Conservation (phyloP, 1,140 invertebrate species). For the Wasmannia auropunctata region DNA sequence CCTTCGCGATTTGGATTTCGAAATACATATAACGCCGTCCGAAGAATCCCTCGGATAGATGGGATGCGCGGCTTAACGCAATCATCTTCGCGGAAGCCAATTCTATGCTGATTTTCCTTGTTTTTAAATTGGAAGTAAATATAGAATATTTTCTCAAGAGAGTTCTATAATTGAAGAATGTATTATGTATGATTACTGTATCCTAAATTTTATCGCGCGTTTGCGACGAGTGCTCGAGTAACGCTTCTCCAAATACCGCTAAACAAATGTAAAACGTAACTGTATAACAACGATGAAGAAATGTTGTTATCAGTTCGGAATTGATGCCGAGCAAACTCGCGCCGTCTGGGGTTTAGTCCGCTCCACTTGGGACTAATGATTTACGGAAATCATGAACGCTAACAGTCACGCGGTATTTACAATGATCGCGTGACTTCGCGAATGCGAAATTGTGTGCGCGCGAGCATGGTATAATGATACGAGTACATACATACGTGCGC, state of each 20-base stretch:
- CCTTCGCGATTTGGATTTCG: slow-evolving; percentile 45
- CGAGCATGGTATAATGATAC: too few species aligned
- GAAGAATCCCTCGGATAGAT: neutral
- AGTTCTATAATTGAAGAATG: neutral
- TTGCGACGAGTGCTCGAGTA: neutral
- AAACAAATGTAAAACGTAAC: neutral
- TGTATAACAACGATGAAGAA: neutral
- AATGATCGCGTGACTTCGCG: slow-evolving; percentile 30
- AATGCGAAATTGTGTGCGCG: neutral
- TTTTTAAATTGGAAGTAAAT: neutral
- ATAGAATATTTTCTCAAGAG: neutral
- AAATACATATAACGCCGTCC: neutral
- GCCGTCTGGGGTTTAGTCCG: neutral
- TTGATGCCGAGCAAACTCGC: neutral
- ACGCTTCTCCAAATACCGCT: neutral
- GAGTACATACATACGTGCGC: too few species aligned
- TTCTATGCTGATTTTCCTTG: too few species aligned
- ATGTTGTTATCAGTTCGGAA: neutral
- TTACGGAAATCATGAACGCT: slow-evolving; percentile 33
- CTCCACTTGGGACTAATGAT: slow-evolving; percentile 20
- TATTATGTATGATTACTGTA: too few species aligned
- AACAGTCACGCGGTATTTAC: neutral
- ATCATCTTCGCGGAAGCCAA: neutral
- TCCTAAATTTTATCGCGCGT: too few species aligned
- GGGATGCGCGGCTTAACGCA: neutral